A percentile compares a stretch with the other conserved stretches of the same genome.
These are phyloP conservation scores for Esox masquinongy DNA, from an alignment of 2,797 vertebrate genomes.

Conservation along the genomic window DNA sequence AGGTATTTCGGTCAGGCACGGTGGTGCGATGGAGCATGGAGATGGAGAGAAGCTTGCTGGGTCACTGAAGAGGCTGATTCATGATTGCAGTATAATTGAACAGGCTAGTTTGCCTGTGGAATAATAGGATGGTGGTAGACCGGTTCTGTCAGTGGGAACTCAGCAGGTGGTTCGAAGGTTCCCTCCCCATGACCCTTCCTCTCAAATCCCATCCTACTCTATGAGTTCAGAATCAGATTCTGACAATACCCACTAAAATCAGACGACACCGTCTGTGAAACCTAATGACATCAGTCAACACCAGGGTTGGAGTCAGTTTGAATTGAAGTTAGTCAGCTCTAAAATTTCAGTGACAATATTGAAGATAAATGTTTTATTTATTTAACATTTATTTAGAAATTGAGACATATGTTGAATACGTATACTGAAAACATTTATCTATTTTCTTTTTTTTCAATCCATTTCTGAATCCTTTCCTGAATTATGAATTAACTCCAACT, in stretches of 20 bases:
- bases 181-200: not conserved
- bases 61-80: not conserved
- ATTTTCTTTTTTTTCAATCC: no score
- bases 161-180: not conserved
- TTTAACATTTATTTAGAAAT: no score
- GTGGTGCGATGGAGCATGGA: not conserved
- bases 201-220: not conserved
- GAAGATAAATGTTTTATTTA: no score
- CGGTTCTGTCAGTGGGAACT: not conserved
- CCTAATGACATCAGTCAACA: not conserved
- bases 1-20: not conserved
- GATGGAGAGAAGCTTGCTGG: slow-evolving; percentile 15
- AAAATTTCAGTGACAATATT: no score
- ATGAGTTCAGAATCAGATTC: not conserved
- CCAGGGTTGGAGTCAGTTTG: no score
- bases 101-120: not conserved
- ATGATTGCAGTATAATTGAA: slow-evolving; percentile 19
- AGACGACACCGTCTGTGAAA: not conserved
- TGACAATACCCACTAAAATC: not conserved
- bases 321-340: no score
- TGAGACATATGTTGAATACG: no score
- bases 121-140: slow-evolving; percentile 19
- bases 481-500: no score
- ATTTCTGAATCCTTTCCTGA: no score
- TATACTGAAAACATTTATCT: no score